These are phyloP conservation scores for Astreopora myriophthalma DNA, from an alignment of 64 coral and sea anemone genomes.

Conservation along the genomic window DNA sequence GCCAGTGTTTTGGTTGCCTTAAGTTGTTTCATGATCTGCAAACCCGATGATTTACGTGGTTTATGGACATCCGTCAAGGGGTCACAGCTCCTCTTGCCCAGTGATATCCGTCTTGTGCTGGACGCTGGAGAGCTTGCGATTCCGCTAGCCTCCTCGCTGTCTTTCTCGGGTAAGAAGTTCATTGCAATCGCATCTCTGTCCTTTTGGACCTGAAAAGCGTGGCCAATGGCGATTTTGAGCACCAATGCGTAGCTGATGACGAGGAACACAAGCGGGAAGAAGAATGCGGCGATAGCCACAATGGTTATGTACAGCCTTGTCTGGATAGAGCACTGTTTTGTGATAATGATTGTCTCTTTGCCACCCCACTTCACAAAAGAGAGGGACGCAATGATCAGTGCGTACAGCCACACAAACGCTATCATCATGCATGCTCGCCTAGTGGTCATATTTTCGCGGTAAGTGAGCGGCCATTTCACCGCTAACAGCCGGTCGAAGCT, in stretches of 20 bases:
- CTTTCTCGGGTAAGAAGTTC: constrained; percentile 60
- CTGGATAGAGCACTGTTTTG: constrained; percentile 72
- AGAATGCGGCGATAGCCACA: constrained; percentile 73
- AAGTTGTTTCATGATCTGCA: constrained; percentile 90
- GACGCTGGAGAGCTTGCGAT: constrained; percentile 22
- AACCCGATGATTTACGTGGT: constrained; percentile 35
- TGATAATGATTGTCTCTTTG: constrained; percentile 29
- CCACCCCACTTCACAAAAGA: constrained; percentile 88
- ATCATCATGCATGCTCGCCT: constrained; percentile 77
- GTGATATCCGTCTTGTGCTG: background rate
- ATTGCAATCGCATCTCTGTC: constrained; percentile 84
- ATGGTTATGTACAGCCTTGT: constrained; percentile 90
- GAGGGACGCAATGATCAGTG: constrained; percentile 58
- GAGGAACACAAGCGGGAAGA: constrained; percentile 78
- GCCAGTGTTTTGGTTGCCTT: constrained; percentile 98
- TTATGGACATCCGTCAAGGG: background rate
- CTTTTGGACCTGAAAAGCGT: constrained; percentile 79
- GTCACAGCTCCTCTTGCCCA: background rate
- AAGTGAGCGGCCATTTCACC: constrained; percentile 81
- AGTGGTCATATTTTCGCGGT: constrained; percentile 83
- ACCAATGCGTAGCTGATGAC: constrained; percentile 85
- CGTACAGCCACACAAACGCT: constrained; percentile 75
- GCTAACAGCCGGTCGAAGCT: constrained; percentile 89
- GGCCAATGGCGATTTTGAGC: constrained; percentile 84
- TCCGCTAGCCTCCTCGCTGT: constrained; percentile 29